Evolutionary conservation across 2,797 vertebrate species (phyloP).

Genomic region (Todus mexicanus): DNA sequence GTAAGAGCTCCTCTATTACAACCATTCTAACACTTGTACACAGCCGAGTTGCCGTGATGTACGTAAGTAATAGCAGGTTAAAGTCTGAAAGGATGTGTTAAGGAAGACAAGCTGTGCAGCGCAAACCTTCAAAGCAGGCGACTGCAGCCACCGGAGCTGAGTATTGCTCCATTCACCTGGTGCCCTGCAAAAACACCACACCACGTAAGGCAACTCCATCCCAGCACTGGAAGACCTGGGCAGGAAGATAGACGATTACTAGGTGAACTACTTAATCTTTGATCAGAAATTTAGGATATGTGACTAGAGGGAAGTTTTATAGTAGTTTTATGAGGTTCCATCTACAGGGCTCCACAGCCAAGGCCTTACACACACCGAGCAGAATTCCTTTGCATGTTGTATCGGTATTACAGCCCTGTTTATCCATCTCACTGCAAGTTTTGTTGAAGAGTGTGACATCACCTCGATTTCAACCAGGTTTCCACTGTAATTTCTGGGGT

Average conservation of each 20-base stretch:
- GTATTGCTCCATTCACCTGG: background rate
- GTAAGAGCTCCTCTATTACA: background rate
- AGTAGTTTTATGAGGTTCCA: background rate
- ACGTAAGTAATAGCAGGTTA: background rate
- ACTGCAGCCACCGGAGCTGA: background rate
- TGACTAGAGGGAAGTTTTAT: background rate
- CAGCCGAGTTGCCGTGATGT: background rate
- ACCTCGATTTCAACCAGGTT: background rate
- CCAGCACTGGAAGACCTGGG: background rate
- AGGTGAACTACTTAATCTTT: background rate
- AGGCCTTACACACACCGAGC: rapidly evolving
- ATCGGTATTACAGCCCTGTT: background rate
- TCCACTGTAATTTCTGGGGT: background rate
- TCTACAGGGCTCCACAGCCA: background rate
- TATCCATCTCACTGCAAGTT: background rate
- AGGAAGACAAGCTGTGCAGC: background rate
- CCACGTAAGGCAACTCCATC: background rate
- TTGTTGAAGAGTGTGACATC: background rate
- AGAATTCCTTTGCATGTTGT: background rate
- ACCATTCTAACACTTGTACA: background rate
- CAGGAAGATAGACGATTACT: background rate
- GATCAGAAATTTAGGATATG: background rate
- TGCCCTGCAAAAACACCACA: background rate
- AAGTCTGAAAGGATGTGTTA: background rate
- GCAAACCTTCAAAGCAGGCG: background rate